Evolutionary conservation across 2,113 vertebrate genomes (phyloP), one percentile per base, ranked within the genome.

Genomic region (Aphyosemion australe): DNA sequence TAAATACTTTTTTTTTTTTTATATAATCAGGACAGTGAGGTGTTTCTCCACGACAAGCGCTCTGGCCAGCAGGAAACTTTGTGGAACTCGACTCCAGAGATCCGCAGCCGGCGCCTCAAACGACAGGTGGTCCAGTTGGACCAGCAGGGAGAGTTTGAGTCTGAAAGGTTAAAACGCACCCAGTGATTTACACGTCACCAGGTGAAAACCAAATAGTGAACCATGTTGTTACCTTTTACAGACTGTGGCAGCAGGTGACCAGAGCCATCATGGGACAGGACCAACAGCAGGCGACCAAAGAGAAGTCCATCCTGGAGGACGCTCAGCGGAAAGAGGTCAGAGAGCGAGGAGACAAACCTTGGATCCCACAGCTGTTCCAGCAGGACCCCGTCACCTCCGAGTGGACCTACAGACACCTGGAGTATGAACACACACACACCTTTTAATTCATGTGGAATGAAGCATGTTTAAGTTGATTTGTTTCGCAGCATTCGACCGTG

Each of bases 221-320:
- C 26, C 26, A 5, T 2, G 26, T 26, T 2, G 26, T 26, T 26
- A 26, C 26, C 26, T 26, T 26, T 26, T 26, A 18, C 80, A 98
- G 97, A 82, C 93, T 98, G 65, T 98, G 97, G 97, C 95, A 92
- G 84, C 94, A 94, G 0, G 97, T 99, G 82, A 97, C 95, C 72
- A 94, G 85, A 52, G 97, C 97, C 74, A 98, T 99, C 76, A 49
- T 80, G 55, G 93, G 94, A 49, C 94, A 92, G 0, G 96, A 99
- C 89, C 97, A 98, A 76, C 69, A 94, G 72, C 92, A 80, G 69
- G 97, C 97, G 2, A 98, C 96, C 0, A 94, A 95, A 86, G 96
- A 99, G 62, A 98, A 99, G 83, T 95, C 90, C 66, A 87, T 93
- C 0, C 83, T 99, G 76, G 97, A 99, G 80, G 96, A 98, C 62